A percentile compares a stretch with the other conserved stretches of the same genome.
phyloP scores from a whole-genome alignment of 2,888 invertebrate species.

The Clostera curtula region DNA sequence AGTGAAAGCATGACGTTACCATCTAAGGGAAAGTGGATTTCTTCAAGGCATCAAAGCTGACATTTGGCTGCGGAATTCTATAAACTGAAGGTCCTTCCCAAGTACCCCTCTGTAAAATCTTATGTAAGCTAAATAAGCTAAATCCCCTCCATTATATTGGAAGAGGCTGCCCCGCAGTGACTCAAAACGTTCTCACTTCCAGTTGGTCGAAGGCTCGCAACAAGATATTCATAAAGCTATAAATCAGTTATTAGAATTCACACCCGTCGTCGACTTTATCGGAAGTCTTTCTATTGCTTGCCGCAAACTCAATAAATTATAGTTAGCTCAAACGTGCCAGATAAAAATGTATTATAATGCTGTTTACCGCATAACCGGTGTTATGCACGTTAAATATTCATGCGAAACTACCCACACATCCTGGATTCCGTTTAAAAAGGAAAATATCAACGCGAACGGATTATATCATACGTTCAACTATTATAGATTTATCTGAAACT shows the following conservation, averaged over 20 bases:
- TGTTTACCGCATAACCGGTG: slow-evolving; percentile 55
- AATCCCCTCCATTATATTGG: too few species aligned
- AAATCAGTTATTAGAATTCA: background rate
- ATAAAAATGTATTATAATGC: slow-evolving; percentile 68
- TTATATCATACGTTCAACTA: slow-evolving; percentile 35
- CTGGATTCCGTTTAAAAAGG: slow-evolving; percentile 70
- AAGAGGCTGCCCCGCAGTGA: too few species aligned
- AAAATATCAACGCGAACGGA: slow-evolving; percentile 61
- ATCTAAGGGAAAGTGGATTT: too few species aligned
- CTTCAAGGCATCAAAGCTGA: too few species aligned
- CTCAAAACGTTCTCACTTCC: too few species aligned
- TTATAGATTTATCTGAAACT: slow-evolving; percentile 4
- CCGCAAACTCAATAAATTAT: slow-evolving; percentile 1
- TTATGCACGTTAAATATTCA: slow-evolving; percentile 65
- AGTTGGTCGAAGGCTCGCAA: too few species aligned
- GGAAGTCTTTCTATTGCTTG: background rate
- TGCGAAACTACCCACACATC: slow-evolving; percentile 61
- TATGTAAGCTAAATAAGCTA: too few species aligned
- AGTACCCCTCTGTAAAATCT: too few species aligned
- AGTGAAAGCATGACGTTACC: too few species aligned
- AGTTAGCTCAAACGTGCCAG: slow-evolving; percentile 29
- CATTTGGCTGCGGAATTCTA: too few species aligned
- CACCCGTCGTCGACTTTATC: background rate
- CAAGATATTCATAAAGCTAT: too few species aligned
- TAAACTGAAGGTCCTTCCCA: too few species aligned